Evolutionary conservation across 2,888 invertebrate species (phyloP), one percentile per base, ranked within the genome.

Genomic region (Lissonota sp.): DNA sequence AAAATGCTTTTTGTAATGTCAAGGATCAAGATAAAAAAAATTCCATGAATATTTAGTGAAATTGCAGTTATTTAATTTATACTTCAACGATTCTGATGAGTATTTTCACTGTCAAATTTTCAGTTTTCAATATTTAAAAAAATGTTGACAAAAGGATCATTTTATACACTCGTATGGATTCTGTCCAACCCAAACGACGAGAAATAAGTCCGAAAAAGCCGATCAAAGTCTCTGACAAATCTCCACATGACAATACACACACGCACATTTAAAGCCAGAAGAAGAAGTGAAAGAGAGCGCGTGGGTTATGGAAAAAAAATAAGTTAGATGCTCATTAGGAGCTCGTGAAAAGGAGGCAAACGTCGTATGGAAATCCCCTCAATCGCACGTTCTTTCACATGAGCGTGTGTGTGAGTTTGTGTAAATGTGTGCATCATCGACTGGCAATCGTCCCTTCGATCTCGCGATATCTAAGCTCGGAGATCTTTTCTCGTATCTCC

Each of bases 371-470:
- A 44, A 55, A 44, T 73, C 12, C 14, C 42, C 14, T 53, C 70
- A 60, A 66, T 58, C 49, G 49, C 40, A 46, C 53, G 42, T 42
- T 42, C 49, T 40, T 10, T 69, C 4, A n/a, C 44, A 37, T n/a
- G 6, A 49, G 26, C 6, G 39, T n/a, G 14, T 55, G 10, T 75
- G 37, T 63, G 6, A 10, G 8, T 26, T 3, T 42, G 37, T 57
- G 12, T 12, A 42, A 16, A 10, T 46, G 39, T 44, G n/a, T 64
- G 78, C 66, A 78, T 81, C 81, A 70, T 74, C 70, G 39, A 67
- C 57, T 64, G 60, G 78, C 60, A 74, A 81, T 81, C 81, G 81
- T 81, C 70, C 49, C 74, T 74, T 74, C 66, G 66, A 81, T 78
- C 81, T 74, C 57, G 37, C 37, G 53, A 26, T 78, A 78, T 81